These are phyloP conservation scores for Nixonia krombeini DNA, from an alignment of 1,140 invertebrate genomes.

Conservation along the genomic window DNA sequence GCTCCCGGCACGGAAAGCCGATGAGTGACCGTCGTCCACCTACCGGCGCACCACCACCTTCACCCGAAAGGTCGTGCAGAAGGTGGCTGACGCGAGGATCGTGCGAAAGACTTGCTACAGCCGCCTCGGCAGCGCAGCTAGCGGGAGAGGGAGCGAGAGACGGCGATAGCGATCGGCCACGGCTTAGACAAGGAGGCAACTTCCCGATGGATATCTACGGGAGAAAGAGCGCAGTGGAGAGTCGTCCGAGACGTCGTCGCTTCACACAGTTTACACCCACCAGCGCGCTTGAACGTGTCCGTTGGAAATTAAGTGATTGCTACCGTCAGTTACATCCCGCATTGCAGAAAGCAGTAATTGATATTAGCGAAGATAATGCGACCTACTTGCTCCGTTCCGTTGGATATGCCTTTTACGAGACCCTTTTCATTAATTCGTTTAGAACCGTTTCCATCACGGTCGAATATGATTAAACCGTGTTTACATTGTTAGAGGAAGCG, in stretches of 20 bases:
- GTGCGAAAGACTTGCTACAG: conserved; percentile 60
- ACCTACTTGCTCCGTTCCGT: conserved; percentile 22
- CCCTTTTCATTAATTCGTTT: too few relatives aligned
- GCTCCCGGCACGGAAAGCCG: conserved; percentile 54
- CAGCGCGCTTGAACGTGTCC: conserved; percentile 23
- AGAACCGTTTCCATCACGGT: too few relatives aligned
- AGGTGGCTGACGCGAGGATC: conserved; percentile 67
- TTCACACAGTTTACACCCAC: conserved; percentile 41
- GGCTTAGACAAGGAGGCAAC: conserved; percentile 37
- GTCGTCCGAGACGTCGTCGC: conserved; percentile 45
- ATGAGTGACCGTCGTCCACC: conserved; percentile 61
- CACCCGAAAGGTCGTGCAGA: conserved; percentile 64
- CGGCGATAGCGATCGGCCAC: conserved; percentile 28
- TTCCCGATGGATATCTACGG: conserved; percentile 36
- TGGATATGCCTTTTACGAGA: not conserved
- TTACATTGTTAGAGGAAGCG: too few relatives aligned
- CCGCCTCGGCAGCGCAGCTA: conserved; percentile 35
- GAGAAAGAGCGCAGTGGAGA: conserved; percentile 40
- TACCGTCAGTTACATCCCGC: conserved; percentile 24
- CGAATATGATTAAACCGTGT: too few relatives aligned
- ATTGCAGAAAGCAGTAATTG: conserved; percentile 9
- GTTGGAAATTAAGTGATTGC: conserved; percentile 46
- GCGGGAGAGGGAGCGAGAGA: too few relatives aligned
- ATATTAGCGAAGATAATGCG: conserved; percentile 3
- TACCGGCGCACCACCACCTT: conserved; percentile 42